These are phyloP conservation scores for Zoanthus gigantus DNA, from an alignment of 92 coral and sea anemone genomes.

Conservation along the genomic window DNA sequence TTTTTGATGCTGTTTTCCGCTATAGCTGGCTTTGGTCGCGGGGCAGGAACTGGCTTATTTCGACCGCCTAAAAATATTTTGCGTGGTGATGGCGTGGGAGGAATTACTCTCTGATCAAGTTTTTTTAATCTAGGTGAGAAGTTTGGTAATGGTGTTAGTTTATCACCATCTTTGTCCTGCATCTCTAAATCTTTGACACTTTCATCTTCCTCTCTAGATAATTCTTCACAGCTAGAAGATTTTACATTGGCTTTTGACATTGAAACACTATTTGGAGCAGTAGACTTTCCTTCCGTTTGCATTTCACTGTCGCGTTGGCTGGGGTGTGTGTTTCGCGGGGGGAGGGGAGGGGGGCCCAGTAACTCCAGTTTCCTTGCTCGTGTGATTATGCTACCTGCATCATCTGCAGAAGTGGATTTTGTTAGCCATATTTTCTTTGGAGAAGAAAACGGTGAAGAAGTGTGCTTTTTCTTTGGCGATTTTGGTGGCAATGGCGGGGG, in stretches of 20 bases:
- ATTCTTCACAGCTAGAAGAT: not conserved
- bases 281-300: not conserved
- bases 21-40: constrained; percentile 14
- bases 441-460: constrained; percentile 15
- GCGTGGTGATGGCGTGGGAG: constrained; percentile 26
- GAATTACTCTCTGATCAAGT: not conserved
- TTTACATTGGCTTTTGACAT: not conserved
- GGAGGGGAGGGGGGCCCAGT: constrained; percentile 37
- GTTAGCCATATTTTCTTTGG: constrained; percentile 23
- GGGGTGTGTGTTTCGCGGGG: too few relatives aligned
- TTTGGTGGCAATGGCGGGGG: constrained; percentile 46
- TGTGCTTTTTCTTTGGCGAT: constrained; percentile 32
- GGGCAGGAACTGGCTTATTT: constrained; percentile 38
- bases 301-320: constrained; percentile 16
- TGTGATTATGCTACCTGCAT: not conserved
- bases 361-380: constrained; percentile 14
- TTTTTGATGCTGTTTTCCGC: not conserved
- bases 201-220: not conserved
- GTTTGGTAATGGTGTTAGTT: not conserved
- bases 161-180: not conserved
- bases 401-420: constrained; percentile 8
- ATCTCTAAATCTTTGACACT: not conserved
- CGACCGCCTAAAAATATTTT: not conserved
- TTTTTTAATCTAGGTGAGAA: constrained; percentile 34
- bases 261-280: not conserved